Conservation (phyloP, 2,113 vertebrate genomes). For the Sigmodon hispidus region DNA sequence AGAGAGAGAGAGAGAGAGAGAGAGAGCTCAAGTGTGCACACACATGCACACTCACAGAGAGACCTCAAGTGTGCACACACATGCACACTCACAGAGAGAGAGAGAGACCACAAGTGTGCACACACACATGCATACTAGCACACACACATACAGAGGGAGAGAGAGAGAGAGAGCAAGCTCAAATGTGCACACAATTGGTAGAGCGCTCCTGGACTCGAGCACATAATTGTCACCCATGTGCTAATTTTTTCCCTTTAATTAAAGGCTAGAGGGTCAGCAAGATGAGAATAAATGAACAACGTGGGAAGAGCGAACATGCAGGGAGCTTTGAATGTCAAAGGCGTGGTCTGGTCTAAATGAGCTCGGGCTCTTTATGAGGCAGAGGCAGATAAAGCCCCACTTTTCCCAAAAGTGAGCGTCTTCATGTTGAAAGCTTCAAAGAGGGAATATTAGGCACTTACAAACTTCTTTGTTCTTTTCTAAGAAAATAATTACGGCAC, state of each 20-base stretch:
- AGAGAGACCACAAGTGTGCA: not conserved
- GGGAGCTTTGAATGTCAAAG: not conserved
- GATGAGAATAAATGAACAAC: not conserved
- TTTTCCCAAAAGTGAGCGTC: constrained; percentile 49
- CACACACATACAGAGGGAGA: too few species aligned
- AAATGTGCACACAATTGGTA: not conserved
- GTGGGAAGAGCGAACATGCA: not conserved
- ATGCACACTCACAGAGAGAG: too few species aligned
- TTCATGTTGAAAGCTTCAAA: constrained; percentile 74
- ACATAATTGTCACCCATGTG: constrained; percentile 21
- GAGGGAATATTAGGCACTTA: constrained; percentile 70
- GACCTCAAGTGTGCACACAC: not conserved
- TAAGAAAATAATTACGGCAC: constrained; percentile 81
- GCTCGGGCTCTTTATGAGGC: constrained; percentile 49
- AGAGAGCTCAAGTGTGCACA: too few species aligned
- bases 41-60: accelerated
- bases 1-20: too few species aligned
- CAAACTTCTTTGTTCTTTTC: constrained; percentile 79
- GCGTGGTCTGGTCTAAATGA: not conserved
- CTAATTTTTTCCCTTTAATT: constrained; percentile 49
- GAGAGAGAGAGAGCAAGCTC: too few species aligned
- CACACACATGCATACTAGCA: not conserved
- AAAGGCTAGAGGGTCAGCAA: constrained; percentile 54
- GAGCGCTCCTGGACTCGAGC: not conserved
- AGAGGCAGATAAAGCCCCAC: constrained; percentile 38